Conservation (phyloP, 2,888 invertebrate genomes). For the Lingula anatina region DNA sequence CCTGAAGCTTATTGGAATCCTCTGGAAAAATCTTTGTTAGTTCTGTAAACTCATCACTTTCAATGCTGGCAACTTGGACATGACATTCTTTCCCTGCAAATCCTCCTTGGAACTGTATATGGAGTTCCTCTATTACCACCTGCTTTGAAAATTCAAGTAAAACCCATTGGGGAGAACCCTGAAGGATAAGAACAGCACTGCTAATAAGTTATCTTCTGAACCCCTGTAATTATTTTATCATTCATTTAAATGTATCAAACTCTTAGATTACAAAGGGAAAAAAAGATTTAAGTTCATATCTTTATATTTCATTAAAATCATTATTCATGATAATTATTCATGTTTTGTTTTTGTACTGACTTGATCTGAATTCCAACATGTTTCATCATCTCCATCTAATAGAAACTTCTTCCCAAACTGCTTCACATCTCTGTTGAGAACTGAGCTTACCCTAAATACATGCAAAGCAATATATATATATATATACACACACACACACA, state of each 20-base stretch:
- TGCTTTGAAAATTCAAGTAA: constrained; percentile 56
- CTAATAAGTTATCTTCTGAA: too few relatives aligned
- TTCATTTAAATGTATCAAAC: neutral
- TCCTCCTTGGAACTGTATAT: constrained; percentile 68
- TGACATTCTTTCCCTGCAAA: constrained; percentile 61
- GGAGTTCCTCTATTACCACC: constrained; percentile 53
- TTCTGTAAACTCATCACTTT: constrained; percentile 35
- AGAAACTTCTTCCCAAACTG: constrained; percentile 64
- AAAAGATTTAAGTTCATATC: neutral
- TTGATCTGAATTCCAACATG: constrained; percentile 68
- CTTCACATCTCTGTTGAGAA: constrained; percentile 63
- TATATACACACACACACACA: too few relatives aligned
- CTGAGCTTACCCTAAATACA: constrained; percentile 64
- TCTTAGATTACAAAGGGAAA: neutral
- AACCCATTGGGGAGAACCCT: constrained; percentile 66
- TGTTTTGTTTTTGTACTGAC: too few relatives aligned
- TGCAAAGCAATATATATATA: too few relatives aligned
- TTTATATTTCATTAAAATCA: neutral
- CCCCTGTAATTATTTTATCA: constrained; percentile 3
- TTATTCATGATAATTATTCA: too few relatives aligned
- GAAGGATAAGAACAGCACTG: constrained; percentile 56
- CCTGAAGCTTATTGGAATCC: constrained; percentile 61
- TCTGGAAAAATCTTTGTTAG: constrained; percentile 58
- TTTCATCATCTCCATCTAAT: constrained; percentile 64
- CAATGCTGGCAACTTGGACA: constrained; percentile 51